Percentiles rank a stretch among this genome's conserved stretches.
phyloP scores from a whole-genome alignment of 2,797 vertebrate genomes.

The Parauchenoglanis ngamensis region DNA sequence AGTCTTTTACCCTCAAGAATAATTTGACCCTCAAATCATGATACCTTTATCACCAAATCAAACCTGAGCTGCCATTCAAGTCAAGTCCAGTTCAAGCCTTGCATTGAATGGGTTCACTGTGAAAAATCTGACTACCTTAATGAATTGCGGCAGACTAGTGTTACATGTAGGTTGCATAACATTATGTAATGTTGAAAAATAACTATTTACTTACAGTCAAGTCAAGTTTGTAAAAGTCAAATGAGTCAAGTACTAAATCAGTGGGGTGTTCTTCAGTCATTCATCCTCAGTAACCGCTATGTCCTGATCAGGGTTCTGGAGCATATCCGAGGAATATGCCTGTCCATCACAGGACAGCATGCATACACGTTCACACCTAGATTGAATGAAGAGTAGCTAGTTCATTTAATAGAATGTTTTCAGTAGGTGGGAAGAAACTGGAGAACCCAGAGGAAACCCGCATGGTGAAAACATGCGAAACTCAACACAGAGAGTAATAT shows the following conservation, averaged over 20 bases:
- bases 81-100: neutral
- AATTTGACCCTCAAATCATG: neutral
- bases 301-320: neutral
- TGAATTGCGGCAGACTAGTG: neutral
- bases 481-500: neutral
- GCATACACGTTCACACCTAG: neutral
- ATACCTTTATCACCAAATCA: neutral
- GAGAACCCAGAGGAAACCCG: neutral
- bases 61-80: neutral
- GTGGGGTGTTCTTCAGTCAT: neutral
- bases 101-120: neutral
- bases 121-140: neutral
- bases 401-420: neutral
- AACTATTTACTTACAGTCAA: neutral
- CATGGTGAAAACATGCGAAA: neutral
- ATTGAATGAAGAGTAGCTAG: neutral
- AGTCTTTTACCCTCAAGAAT: neutral
- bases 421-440: neutral
- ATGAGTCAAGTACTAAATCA: neutral
- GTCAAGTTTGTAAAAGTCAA: too few species aligned
- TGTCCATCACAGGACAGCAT: neutral
- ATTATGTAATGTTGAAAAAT: neutral
- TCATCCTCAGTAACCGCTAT: neutral
- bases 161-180: neutral
- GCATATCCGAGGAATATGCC: neutral